A percentile compares a stretch with the other conserved stretches of the same genome.
Conservation (phyloP, 2,797 vertebrate species). For the Acanthopagrus latus region DNA sequence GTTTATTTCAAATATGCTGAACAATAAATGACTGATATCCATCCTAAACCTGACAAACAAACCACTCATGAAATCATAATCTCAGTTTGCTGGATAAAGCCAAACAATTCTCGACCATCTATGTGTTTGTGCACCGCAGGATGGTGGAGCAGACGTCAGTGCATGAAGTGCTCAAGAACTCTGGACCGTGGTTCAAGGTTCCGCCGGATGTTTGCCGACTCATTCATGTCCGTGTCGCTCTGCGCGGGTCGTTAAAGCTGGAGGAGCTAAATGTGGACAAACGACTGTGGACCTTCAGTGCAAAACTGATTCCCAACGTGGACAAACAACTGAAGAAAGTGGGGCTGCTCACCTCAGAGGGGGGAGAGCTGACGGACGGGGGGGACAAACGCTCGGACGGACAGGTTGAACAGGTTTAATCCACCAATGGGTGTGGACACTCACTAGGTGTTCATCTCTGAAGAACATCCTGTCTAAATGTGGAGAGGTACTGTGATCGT, state of each 20-base stretch:
- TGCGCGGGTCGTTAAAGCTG: neutral
- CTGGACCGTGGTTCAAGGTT: slow-evolving; percentile 18
- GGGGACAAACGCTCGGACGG: neutral
- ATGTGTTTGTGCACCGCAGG: slow-evolving; percentile 41
- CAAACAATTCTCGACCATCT: neutral
- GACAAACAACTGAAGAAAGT: slow-evolving; percentile 47
- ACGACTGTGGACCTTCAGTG: slow-evolving; percentile 67
- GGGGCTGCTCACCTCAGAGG: slow-evolving; percentile 39
- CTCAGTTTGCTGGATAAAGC: neutral
- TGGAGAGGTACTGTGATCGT: no score
- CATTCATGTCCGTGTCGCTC: slow-evolving; percentile 44
- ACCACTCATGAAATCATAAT: no score
- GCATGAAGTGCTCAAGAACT: slow-evolving; percentile 50
- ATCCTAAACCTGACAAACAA: neutral
- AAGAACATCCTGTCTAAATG: no score
- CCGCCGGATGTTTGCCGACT: slow-evolving; percentile 47
- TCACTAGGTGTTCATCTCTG: no score
- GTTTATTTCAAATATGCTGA: neutral
- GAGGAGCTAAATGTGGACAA: slow-evolving; percentile 65
- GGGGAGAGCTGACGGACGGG: neutral
- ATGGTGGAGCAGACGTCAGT: slow-evolving; percentile 69
- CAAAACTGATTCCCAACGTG: slow-evolving; percentile 62
- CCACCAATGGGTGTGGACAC: neutral
- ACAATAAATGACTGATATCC: neutral
- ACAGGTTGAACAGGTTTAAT: neutral